A percentile compares a stretch with the other conserved stretches of the same genome.
Evolutionary conservation across 2,113 vertebrate species (phyloP).

Genomic region (Piprites chloris): DNA sequence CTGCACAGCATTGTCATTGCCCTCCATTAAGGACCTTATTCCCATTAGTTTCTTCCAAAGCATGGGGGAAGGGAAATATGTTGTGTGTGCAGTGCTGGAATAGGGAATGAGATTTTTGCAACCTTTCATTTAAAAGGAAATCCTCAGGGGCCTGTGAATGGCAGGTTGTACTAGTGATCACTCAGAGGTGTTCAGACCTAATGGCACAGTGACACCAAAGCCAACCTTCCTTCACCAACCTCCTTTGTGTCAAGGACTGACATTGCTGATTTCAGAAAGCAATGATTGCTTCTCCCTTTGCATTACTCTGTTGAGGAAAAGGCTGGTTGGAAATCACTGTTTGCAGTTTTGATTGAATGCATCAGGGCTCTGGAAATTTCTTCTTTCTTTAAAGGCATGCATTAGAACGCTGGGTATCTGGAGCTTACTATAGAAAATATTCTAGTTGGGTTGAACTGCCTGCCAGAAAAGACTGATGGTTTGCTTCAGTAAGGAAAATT

Average conservation of each 20-base stretch:
- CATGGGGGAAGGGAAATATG: conserved; percentile 10
- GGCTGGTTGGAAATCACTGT: not conserved
- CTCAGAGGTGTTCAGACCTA: not conserved
- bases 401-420: not conserved
- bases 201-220: not conserved
- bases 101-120: conserved; percentile 33
- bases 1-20: not conserved
- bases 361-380: not conserved
- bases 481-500: conserved; percentile 16
- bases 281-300: conserved; percentile 19
- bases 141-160: conserved; percentile 42
- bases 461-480: conserved; percentile 25
- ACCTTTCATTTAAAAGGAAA: conserved; percentile 34
- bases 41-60: not conserved
- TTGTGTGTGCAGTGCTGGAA: not conserved
- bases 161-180: conserved; percentile 3
- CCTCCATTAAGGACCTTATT: conserved; percentile 20
- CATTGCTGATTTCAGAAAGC: conserved; percentile 21
- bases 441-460: not conserved
- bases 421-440: conserved; percentile 1
- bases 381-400: not conserved
- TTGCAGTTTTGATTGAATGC: conserved; percentile 13
- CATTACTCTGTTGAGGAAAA: not conserved
- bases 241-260: not conserved
- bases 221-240: conserved; percentile 25